A percentile compares a stretch with the other conserved stretches of the same genome.
These are phyloP conservation scores for Manacus vitellinus DNA, from an alignment of 2,113 vertebrate species.

Conservation along the genomic window DNA sequence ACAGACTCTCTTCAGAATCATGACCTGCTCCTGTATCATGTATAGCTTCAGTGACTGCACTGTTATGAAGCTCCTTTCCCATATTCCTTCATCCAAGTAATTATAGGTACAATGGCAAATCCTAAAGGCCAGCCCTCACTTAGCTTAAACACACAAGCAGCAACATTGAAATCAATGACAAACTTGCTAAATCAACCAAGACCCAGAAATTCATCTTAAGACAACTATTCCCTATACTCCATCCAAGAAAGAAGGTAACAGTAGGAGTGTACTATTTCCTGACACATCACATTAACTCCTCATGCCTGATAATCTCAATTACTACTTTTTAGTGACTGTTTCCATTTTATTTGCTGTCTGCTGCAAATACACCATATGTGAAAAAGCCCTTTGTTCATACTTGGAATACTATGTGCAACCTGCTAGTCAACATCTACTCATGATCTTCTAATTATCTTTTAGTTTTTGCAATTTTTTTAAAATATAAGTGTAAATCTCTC, in stretches of 20 bases:
- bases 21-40: rapidly evolving
- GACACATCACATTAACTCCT: background rate
- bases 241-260: background rate
- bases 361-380: background rate
- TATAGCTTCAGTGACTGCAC: background rate
- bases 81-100: background rate
- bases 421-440: background rate
- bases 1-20: background rate
- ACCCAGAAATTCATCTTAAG: background rate
- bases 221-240: background rate
- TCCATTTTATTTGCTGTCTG: background rate
- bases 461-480: background rate
- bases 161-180: background rate
- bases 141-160: background rate
- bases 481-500: background rate
- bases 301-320: background rate
- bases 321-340: background rate
- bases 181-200: background rate
- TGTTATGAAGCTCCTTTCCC: background rate
- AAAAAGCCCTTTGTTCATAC: background rate
- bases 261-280: background rate
- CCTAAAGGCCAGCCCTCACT: background rate
- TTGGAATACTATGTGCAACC: background rate
- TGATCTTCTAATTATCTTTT: conserved; percentile 38
- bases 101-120: background rate